Base-by-base conservation (phyloP, 2,113 vertebrate species). In the Caranx melampygus region DNA sequence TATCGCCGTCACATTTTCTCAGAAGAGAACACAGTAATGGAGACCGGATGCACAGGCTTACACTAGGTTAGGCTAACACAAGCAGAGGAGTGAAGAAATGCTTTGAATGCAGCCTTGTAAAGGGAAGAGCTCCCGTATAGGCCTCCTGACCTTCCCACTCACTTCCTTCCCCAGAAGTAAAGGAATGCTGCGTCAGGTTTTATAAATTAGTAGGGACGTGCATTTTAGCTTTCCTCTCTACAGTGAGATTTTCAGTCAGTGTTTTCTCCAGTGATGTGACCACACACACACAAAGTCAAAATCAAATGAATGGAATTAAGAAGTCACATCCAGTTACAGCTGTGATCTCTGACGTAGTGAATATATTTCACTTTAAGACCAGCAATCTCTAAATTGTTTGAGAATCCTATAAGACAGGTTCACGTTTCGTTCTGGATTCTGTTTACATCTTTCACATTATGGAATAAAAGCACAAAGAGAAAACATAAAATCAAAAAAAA, bases 101-200 rank as follows among this genome's bases (percentile, higher is more conserved):
- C 89, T 93, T 94, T 95, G 86, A 94, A 92, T 92, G 85, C 84
- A 62, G 76, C 87, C 82, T 85, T 88, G 90, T 91, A 92, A 93
- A 88, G 61, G 91, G 81, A 91, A 87, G 80, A 83, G 89, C 85
- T 91, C 89, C 86, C 73, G 69, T 81, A 80, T 33, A 84, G 81
- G 79, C 87, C 83, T 92, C 89, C 71, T 82, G 72, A 91, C 83
- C 74, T 88, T 73, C 73, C 85, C 60, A 75, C 74, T 85, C 65
- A 91, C 89, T 93, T 94, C 92, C 92, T 94, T 94, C 92, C 92
- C 66, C 34, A 49, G 75, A 85, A 85, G 81, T 68, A 62, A 77
- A 86, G 88, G 88, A 93, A 93, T 89, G 92, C 87, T 81, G 83
- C 61, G 79, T 91, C 90, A 92, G 86, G 74, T 84, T 92, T 89